Percentiles rank a stretch among this genome's conserved stretches.
Evolutionary conservation across 2,888 invertebrate species (phyloP).

Genomic region (Leptinotarsa rubiginosa): DNA sequence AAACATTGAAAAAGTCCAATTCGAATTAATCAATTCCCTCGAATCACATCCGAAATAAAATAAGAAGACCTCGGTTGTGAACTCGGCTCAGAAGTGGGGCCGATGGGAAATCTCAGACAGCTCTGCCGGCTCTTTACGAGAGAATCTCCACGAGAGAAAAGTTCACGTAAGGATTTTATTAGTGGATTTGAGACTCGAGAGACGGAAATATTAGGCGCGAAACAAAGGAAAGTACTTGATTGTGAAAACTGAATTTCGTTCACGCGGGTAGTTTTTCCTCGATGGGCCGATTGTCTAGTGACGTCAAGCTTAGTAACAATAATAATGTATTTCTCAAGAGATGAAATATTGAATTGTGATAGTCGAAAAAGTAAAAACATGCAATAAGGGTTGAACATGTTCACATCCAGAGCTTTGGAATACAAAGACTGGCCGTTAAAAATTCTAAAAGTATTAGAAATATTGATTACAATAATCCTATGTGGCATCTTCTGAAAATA

Average conservation of each 20-base stretch:
- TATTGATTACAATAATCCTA: no score
- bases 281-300: neutral
- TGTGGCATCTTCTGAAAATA: no score
- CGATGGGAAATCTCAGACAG: slow-evolving; percentile 39
- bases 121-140: slow-evolving; percentile 35
- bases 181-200: slow-evolving; percentile 27
- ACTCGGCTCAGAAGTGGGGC: slow-evolving; percentile 27
- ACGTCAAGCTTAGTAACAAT: no score
- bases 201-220: slow-evolving; percentile 24
- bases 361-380: no score
- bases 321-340: no score
- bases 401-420: no score
- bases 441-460: no score
- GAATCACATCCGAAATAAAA: slow-evolving; percentile 4
- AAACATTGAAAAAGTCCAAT: neutral
- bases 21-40: neutral
- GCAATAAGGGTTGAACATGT: no score
- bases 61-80: slow-evolving; percentile 25
- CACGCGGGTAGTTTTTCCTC: neutral
- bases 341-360: no score
- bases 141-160: slow-evolving; percentile 30
- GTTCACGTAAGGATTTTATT: slow-evolving; percentile 37
- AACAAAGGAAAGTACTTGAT: neutral
- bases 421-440: no score
- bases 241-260: neutral